Evolutionary conservation across 2,888 invertebrate species (phyloP), one percentile per base, ranked within the genome.

Genomic region (Brenthis ino): DNA sequence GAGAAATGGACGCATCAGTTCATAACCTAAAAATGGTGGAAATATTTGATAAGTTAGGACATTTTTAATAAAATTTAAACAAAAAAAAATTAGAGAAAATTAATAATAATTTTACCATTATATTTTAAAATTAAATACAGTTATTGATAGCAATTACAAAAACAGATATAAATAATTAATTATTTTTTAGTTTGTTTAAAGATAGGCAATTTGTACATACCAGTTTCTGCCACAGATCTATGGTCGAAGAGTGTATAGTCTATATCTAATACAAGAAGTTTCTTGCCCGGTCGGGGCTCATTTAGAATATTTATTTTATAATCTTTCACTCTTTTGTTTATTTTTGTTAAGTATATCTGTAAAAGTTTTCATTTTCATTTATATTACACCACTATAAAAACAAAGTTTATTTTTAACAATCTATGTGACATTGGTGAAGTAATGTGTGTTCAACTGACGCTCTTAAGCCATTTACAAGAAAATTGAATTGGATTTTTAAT

Each of bases 181-280:
- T 12, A 55, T 1, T 24, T 43, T 24, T 54, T 54, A 16, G 1
- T 11, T 54, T 16, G 16, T 3, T 54, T 43, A 47, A 5, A 14
- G 20, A 16, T 8, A 16, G 24, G 28, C 0, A 37, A 13, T 14
- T 14, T 20, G 1, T 14, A 53, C 64, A 68, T 77, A 88, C 95
- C 96, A 74, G 96, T 96, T 86, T 99, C 98, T 0, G 98, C 99
- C 0, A 96, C 95, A 47, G 99, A 99, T 86, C 97, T 95, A 85
- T 99, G 99, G 91, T 99, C 99, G 83, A 99, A 99, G 28, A 99
- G 89, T 1, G 99, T 99, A 82, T 99, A 99, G 85, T 99, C 99
- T 82, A 99, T 98, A 82, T 99, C 99, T 64, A 99, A 89, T 0
- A 99, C 99, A 0, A 99, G 93, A 13, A 99, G 91, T 79, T 98